phyloP scores from a whole-genome alignment of 2,113 vertebrate genomes.

The Nyctibius bracteatus region DNA sequence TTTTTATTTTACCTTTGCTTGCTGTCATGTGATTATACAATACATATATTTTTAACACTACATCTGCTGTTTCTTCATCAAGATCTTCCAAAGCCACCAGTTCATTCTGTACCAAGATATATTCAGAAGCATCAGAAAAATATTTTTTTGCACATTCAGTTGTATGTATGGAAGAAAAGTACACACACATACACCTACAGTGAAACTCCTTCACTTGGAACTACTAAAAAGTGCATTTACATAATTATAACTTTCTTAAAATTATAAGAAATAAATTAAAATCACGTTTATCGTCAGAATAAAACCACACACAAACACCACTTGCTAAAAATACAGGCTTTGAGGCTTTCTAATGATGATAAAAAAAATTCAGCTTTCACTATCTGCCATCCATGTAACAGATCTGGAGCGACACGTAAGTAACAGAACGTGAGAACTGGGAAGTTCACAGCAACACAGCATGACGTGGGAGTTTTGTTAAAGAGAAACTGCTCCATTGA shows the following conservation, averaged over 20 bases:
- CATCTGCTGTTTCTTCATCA: background rate
- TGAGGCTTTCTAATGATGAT: background rate
- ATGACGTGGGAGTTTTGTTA: background rate
- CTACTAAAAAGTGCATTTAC: background rate
- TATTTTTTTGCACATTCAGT: background rate
- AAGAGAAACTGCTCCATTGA: background rate
- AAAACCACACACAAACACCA: background rate
- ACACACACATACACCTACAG: background rate
- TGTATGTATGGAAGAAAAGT: background rate
- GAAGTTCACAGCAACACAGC: background rate
- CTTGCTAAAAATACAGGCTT: background rate
- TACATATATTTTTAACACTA: background rate
- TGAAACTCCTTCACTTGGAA: background rate
- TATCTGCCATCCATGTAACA: background rate
- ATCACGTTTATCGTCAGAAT: background rate
- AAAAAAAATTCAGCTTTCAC: background rate
- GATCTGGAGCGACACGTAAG: background rate
- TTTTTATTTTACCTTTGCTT: background rate
- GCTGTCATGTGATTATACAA: background rate
- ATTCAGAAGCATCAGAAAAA: constrained; percentile 32
- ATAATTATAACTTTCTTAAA: background rate
- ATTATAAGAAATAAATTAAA: background rate
- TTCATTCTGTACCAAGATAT: background rate
- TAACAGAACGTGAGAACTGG: background rate
- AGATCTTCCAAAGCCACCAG: background rate